These are phyloP conservation scores for Channa maculata DNA, from an alignment of 2,113 vertebrate genomes.

Conservation along the genomic window DNA sequence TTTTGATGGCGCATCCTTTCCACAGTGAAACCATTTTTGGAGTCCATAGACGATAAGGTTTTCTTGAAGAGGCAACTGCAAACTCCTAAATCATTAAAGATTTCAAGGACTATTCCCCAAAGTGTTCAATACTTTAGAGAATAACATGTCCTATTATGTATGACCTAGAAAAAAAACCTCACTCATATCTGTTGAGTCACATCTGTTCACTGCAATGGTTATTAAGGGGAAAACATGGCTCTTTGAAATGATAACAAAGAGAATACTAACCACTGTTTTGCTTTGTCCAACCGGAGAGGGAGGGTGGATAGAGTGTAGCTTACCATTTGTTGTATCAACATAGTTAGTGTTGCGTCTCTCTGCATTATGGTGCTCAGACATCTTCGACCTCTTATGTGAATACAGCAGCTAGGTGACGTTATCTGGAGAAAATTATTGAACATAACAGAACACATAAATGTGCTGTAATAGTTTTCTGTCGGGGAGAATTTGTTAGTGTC, in stretches of 20 bases:
- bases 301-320: neutral
- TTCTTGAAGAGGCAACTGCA: slow-evolving; percentile 29
- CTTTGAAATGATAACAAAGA: slow-evolving; percentile 53
- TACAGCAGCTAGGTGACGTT: too few species aligned
- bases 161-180: slow-evolving; percentile 62
- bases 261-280: slow-evolving; percentile 48
- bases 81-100: slow-evolving; percentile 61
- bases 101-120: slow-evolving; percentile 57
- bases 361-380: slow-evolving; percentile 7
- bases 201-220: slow-evolving; percentile 41
- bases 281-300: slow-evolving; percentile 16
- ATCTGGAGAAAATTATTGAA: too few species aligned
- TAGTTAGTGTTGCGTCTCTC: slow-evolving; percentile 14
- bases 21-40: neutral
- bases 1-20: slow-evolving; percentile 17
- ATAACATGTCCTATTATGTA: slow-evolving; percentile 52
- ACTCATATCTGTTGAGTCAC: slow-evolving; percentile 37
- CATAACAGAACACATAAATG: too few species aligned
- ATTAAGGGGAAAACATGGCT: slow-evolving; percentile 16
- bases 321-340: slow-evolving; percentile 14
- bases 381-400: too few species aligned
- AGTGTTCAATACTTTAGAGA: slow-evolving; percentile 41
- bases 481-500: too few species aligned
- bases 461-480: too few species aligned
- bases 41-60: slow-evolving; percentile 21